These are phyloP conservation scores for Biston betularia DNA, from an alignment of 2,888 invertebrate species.

Conservation along the genomic window DNA sequence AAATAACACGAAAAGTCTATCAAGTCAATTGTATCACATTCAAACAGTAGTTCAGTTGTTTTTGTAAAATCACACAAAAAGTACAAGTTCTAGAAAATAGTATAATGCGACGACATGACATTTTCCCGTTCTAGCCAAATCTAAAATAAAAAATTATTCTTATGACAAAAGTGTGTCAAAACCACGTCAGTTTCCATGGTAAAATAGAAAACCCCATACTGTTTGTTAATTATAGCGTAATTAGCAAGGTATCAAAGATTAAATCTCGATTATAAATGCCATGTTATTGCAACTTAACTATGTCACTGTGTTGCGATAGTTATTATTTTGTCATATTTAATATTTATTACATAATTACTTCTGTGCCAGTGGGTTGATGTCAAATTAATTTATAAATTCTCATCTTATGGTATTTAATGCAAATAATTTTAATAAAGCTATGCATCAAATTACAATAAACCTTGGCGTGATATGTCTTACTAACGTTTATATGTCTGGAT, in stretches of 20 bases:
- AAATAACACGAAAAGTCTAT: too few relatives aligned
- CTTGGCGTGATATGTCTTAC: not conserved
- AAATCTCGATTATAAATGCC: slow-evolving; percentile 30
- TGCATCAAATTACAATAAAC: slow-evolving; percentile 10
- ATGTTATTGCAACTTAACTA: slow-evolving; percentile 20
- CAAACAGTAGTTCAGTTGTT: too few relatives aligned
- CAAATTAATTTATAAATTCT: slow-evolving; percentile 6
- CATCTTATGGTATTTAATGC: slow-evolving; percentile 7
- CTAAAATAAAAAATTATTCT: too few relatives aligned
- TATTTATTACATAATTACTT: slow-evolving; percentile 29
- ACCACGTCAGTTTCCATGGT: too few relatives aligned
- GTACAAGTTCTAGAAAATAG: too few relatives aligned
- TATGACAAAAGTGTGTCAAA: too few relatives aligned
- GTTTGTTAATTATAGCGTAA: not conserved
- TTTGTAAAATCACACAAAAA: too few relatives aligned
- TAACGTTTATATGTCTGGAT: too few relatives aligned
- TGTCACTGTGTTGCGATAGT: slow-evolving; percentile 7
- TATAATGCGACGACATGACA: too few relatives aligned
- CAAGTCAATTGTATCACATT: too few relatives aligned
- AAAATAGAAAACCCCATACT: slow-evolving; percentile 15
- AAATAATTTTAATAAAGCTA: slow-evolving; percentile 8
- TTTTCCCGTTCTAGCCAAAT: too few relatives aligned
- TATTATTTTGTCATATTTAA: slow-evolving; percentile 25
- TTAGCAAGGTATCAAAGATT: slow-evolving; percentile 19
- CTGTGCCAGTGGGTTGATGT: slow-evolving; percentile 2